A percentile compares a stretch with the other conserved stretches of the same genome.
These are phyloP conservation scores for Notechis scutatus DNA, from an alignment of 2,113 vertebrate genomes.

Conservation along the genomic window DNA sequence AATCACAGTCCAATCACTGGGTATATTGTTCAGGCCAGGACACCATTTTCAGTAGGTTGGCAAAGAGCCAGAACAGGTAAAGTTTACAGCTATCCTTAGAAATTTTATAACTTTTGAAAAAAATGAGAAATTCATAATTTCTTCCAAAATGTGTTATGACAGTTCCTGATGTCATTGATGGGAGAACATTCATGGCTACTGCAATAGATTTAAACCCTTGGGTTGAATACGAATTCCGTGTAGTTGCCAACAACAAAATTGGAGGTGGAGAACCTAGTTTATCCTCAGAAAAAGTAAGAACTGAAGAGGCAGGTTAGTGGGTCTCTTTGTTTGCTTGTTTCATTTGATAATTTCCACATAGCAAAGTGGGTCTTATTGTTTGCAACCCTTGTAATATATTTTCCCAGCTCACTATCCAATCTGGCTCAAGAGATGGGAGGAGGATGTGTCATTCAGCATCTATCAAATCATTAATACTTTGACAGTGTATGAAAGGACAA, in stretches of 20 bases:
- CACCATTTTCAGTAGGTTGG: slow-evolving; percentile 93
- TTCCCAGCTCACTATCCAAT: background rate
- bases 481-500: background rate
- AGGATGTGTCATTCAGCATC: background rate
- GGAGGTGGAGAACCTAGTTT: slow-evolving; percentile 93
- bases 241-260: slow-evolving; percentile 87
- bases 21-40: slow-evolving; percentile 85
- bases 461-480: background rate
- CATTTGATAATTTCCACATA: slow-evolving; percentile 28
- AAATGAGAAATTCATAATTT: background rate
- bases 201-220: slow-evolving; percentile 93
- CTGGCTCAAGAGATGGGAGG: background rate
- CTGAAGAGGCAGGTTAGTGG: slow-evolving; percentile 92
- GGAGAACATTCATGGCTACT: slow-evolving; percentile 84
- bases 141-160: background rate
- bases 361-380: background rate
- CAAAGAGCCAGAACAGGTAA: slow-evolving; percentile 88
- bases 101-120: background rate
- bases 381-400: background rate
- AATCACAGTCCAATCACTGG: slow-evolving; percentile 89
- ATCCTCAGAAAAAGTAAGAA: slow-evolving; percentile 89
- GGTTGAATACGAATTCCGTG: slow-evolving; percentile 97
- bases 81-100: background rate
- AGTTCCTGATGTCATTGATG: slow-evolving; percentile 87
- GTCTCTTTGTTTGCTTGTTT: slow-evolving; percentile 62